A percentile compares a stretch with the other conserved stretches of the same genome.
Conservation (phyloP, 2,888 invertebrate species). For the Argyresthia albistria region DNA sequence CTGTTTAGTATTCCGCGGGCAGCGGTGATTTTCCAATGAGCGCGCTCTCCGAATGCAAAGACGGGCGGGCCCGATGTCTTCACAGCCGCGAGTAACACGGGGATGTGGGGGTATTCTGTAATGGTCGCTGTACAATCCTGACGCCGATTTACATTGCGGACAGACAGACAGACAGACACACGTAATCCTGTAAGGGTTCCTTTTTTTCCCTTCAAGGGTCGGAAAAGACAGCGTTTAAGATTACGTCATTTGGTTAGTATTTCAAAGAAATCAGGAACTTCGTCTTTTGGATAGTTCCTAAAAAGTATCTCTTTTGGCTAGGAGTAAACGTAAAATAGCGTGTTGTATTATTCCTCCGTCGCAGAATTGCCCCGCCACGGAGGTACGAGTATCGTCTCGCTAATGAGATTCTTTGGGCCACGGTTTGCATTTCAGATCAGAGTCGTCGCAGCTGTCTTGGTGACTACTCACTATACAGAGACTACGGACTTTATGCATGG, state of each 20-base stretch:
- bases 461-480: background rate
- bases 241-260: no score
- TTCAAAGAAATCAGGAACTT: no score
- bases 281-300: no score
- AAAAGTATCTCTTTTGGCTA: no score
- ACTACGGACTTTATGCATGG: background rate
- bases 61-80: conserved; percentile 45
- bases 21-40: conserved; percentile 67
- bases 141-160: no score
- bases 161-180: no score
- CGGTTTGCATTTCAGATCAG: conserved; percentile 69
- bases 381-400: conserved; percentile 47
- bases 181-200: no score
- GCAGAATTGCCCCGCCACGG: conserved; percentile 34
- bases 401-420: conserved; percentile 70
- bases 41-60: conserved; percentile 52
- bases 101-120: no score
- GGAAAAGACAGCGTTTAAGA: no score
- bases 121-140: no score
- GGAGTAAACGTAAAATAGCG: no score
- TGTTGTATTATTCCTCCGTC: conserved; percentile 2
- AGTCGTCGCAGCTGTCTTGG: conserved; percentile 20
- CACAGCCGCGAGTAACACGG: conserved; percentile 18
- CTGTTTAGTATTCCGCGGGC: conserved; percentile 53
- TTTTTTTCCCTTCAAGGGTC: no score